Percentiles rank a stretch among this genome's conserved stretches.
Evolutionary conservation across 2,113 vertebrate species (phyloP).

Genomic region (Burhinus bistriatus): DNA sequence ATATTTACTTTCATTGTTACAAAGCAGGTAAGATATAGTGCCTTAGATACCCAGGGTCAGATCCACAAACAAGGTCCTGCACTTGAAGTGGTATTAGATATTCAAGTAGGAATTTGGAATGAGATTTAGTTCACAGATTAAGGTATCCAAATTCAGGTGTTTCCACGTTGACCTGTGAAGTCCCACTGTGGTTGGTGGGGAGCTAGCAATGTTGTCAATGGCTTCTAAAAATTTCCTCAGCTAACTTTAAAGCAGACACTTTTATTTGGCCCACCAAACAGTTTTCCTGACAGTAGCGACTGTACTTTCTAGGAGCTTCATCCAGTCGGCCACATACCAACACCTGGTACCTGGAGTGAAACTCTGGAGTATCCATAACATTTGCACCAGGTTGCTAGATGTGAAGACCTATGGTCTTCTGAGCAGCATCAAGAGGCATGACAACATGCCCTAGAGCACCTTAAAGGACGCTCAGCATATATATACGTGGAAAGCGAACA

Average conservation of each 20-base stretch:
- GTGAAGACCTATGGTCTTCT: neutral
- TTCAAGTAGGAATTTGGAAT: neutral
- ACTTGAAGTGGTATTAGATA: conserved; percentile 44
- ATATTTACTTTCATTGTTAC: conserved; percentile 34
- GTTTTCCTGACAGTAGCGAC: neutral
- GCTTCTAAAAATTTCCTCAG: neutral
- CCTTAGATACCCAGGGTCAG: neutral
- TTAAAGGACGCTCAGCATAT: neutral
- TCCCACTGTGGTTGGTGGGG: neutral
- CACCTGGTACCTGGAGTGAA: neutral
- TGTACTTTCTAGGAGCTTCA: neutral
- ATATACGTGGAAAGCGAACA: neutral
- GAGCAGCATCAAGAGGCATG: neutral
- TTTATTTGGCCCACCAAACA: neutral
- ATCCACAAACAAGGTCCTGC: neutral
- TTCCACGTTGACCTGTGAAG: neutral
- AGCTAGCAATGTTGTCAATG: neutral
- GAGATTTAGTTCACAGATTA: conserved; percentile 8
- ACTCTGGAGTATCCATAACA: neutral
- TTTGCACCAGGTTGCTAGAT: neutral
- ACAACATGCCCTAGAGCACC: neutral
- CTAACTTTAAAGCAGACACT: neutral
- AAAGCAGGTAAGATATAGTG: neutral
- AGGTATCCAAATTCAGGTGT: neutral
- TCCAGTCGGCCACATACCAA: neutral